phyloP scores from a whole-genome alignment of 1,140 invertebrate genomes.

The Asbolus verrucosus region DNA sequence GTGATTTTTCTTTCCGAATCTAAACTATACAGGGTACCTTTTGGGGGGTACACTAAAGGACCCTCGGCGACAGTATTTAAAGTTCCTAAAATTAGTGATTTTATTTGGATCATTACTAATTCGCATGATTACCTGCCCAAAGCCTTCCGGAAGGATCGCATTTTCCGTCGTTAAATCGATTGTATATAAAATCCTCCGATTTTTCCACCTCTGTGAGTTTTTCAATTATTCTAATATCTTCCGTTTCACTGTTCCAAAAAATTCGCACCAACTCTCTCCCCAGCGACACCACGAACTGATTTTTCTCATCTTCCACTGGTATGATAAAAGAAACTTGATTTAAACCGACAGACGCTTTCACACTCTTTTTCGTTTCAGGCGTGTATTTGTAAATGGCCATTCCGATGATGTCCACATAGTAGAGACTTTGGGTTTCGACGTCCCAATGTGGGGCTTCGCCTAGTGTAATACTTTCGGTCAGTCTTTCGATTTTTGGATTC shows the following conservation, averaged over 20 bases:
- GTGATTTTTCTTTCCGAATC: conserved; percentile 18
- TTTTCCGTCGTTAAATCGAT: conserved; percentile 89
- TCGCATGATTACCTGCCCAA: too few relatives aligned
- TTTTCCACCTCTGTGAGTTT: conserved; percentile 70
- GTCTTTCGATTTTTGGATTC: conserved; percentile 50
- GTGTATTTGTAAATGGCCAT: conserved; percentile 66
- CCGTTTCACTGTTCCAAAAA: conserved; percentile 55
- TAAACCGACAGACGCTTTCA: conserved; percentile 54
- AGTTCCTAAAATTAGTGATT: too few relatives aligned
- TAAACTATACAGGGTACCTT: conserved; percentile 70
- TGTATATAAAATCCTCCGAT: conserved; percentile 61
- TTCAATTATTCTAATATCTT: conserved; percentile 57
- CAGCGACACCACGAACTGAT: conserved; percentile 54
- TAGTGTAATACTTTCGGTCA: conserved; percentile 59
- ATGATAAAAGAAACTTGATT: conserved; percentile 50
- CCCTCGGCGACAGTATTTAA: conserved; percentile 13
- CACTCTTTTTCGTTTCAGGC: conserved; percentile 55
- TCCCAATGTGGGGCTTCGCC: conserved; percentile 80
- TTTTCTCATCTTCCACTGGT: conserved; percentile 48
- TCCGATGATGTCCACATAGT: conserved; percentile 75
- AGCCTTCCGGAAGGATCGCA: conserved; percentile 82
- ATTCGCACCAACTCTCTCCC: conserved; percentile 53
- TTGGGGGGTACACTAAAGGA: conserved; percentile 49
- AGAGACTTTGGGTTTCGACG: conserved; percentile 70
- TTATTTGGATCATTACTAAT: too few relatives aligned